A percentile compares a stretch with the other conserved stretches of the same genome.
These are phyloP conservation scores for Heliconius eleuchia DNA, from an alignment of 1,140 invertebrate genomes.

Conservation along the genomic window DNA sequence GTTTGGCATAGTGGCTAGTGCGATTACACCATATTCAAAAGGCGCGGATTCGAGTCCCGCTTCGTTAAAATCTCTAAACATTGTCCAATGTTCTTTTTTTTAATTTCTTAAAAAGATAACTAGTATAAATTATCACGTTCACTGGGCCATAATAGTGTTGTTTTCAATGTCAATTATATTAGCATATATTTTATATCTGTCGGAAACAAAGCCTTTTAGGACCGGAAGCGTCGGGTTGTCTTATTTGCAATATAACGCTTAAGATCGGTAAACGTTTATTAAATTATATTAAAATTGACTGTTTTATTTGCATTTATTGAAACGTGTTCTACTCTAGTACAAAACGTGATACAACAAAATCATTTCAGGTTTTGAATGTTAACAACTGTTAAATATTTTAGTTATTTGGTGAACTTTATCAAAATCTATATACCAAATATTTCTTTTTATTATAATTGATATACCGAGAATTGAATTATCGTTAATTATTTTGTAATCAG, in stretches of 20 bases:
- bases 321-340: background rate
- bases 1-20: no score
- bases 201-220: slow-evolving; percentile 30
- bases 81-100: no score
- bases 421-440: background rate
- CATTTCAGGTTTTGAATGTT: background rate
- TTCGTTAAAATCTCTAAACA: no score
- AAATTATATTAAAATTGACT: background rate
- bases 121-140: background rate
- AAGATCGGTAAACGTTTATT: background rate
- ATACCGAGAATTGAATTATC: no score
- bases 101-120: no score
- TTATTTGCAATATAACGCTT: slow-evolving; percentile 12
- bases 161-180: background rate
- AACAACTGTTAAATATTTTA: background rate
- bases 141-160: background rate
- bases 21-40: no score
- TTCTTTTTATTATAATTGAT: background rate
- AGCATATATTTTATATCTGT: slow-evolving; percentile 30
- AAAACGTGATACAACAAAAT: background rate
- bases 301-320: background rate
- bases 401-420: background rate
- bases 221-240: slow-evolving; percentile 26
- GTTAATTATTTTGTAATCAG: no score
- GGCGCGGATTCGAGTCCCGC: no score